A percentile compares a stretch with the other conserved stretches of the same genome.
phyloP scores from a whole-genome alignment of 2,797 vertebrate species.

The Sciaenops ocellatus region DNA sequence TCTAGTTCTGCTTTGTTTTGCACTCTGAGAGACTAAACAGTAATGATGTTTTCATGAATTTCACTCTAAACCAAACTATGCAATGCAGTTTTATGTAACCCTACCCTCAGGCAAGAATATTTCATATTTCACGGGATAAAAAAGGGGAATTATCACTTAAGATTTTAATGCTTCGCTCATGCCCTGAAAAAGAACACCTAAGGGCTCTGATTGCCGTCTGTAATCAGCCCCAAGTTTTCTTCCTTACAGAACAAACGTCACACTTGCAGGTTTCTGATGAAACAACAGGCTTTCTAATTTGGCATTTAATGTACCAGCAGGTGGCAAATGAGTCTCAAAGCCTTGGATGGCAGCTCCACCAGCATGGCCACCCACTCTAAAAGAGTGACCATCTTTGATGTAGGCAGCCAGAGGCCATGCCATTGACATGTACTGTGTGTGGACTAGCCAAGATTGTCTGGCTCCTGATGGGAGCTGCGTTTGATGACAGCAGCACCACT shows the following conservation, averaged over 20 bases:
- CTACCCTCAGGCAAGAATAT: slow-evolving; percentile 28
- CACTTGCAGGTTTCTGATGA: slow-evolving; percentile 62
- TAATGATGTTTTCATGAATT: slow-evolving; percentile 36
- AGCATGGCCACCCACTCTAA: slow-evolving; percentile 69
- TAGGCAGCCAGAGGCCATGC: slow-evolving; percentile 53
- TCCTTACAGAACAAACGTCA: slow-evolving; percentile 52
- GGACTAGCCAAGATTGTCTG: slow-evolving; percentile 49
- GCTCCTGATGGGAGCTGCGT: slow-evolving; percentile 61
- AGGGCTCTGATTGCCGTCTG: slow-evolving; percentile 57
- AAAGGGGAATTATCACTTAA: slow-evolving; percentile 38
- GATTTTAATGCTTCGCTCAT: slow-evolving; percentile 36
- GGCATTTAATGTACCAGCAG: slow-evolving; percentile 76
- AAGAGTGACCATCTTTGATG: slow-evolving; percentile 70
- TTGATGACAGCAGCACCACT: slow-evolving; percentile 64
- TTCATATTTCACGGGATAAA: slow-evolving; percentile 32
- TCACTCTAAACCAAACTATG: slow-evolving; percentile 30
- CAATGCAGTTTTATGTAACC: slow-evolving; percentile 31
- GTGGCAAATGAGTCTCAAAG: slow-evolving; percentile 77
- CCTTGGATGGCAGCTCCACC: slow-evolving; percentile 54
- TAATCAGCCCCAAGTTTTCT: slow-evolving; percentile 62
- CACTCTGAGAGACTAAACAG: slow-evolving; percentile 28
- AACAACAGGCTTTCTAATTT: slow-evolving; percentile 79
- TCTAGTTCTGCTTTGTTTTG: slow-evolving; percentile 27
- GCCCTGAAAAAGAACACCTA: slow-evolving; percentile 45
- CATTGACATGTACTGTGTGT: slow-evolving; percentile 70